Evolutionary conservation across 2,113 vertebrate species (phyloP).

Genomic region (Vulpes lagopus): DNA sequence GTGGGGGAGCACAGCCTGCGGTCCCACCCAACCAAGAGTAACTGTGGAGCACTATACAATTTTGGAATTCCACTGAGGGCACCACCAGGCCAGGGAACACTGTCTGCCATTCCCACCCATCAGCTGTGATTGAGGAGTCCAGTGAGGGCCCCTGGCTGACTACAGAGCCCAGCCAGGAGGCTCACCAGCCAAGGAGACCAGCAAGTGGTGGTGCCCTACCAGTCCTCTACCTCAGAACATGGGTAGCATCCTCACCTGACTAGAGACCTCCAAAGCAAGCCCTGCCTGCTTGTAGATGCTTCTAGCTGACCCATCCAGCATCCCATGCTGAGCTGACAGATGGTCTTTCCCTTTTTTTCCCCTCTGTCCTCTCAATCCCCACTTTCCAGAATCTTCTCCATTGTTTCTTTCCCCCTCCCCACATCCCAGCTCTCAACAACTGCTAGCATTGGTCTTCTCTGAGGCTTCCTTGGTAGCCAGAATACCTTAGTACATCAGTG

Average conservation of each 20-base stretch:
- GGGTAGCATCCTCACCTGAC: background rate
- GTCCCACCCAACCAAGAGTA: too few species aligned
- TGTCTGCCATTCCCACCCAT: background rate
- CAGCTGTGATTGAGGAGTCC: background rate
- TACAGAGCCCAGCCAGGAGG: too few species aligned
- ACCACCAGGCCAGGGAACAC: background rate
- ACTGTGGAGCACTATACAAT: background rate
- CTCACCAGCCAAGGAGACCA: background rate
- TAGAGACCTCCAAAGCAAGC: background rate
- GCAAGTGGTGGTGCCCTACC: background rate
- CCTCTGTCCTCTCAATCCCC: background rate
- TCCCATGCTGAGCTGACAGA: background rate
- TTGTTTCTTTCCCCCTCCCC: fast-evolving
- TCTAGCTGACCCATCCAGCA: too few species aligned
- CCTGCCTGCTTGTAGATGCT: background rate
- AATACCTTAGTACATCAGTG: background rate
- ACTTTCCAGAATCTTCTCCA: background rate
- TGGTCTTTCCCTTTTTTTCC: background rate
- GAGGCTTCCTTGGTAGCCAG: background rate
- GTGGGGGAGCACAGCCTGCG: background rate
- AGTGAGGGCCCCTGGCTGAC: background rate
- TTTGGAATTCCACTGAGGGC: background rate
- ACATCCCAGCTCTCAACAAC: background rate
- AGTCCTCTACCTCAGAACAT: background rate
- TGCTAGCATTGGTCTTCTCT: background rate